These are phyloP conservation scores for Anhinga rufa DNA, from an alignment of 2,113 vertebrate species.

Conservation along the genomic window DNA sequence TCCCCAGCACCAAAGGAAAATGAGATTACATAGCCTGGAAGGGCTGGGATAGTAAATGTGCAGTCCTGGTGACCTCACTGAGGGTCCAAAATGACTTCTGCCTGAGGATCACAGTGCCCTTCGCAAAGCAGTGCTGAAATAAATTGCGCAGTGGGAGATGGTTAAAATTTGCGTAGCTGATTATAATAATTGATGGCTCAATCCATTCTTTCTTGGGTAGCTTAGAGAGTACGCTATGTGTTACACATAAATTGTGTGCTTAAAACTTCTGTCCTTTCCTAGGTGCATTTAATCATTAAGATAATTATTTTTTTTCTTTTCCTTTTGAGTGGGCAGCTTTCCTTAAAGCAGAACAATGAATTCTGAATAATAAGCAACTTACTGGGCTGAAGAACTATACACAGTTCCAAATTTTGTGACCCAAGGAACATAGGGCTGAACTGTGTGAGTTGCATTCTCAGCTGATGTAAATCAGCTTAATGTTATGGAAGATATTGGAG, in stretches of 20 bases:
- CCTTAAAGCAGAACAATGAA: background rate
- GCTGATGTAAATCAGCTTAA: background rate
- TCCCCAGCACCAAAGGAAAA: background rate
- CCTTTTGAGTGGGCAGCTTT: background rate
- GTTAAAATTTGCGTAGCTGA: background rate
- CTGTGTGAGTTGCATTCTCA: background rate
- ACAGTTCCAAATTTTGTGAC: background rate
- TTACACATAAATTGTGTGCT: background rate
- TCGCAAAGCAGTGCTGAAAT: background rate
- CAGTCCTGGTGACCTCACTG: background rate
- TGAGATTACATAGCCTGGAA: background rate
- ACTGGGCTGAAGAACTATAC: background rate
- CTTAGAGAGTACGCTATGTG: background rate
- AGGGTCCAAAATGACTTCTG: background rate
- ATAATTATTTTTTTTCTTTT: background rate
- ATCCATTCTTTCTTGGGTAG: background rate
- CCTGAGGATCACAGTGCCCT: background rate
- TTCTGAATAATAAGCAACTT: background rate
- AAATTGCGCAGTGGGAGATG: background rate
- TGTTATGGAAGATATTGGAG: background rate
- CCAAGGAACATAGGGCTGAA: background rate
- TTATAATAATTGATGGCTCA: background rate
- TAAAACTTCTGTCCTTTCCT: background rate
- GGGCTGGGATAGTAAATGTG: background rate
- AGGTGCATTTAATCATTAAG: background rate